These are phyloP conservation scores for Barnardius zonarius DNA, from an alignment of 2,113 vertebrate genomes.

Conservation along the genomic window DNA sequence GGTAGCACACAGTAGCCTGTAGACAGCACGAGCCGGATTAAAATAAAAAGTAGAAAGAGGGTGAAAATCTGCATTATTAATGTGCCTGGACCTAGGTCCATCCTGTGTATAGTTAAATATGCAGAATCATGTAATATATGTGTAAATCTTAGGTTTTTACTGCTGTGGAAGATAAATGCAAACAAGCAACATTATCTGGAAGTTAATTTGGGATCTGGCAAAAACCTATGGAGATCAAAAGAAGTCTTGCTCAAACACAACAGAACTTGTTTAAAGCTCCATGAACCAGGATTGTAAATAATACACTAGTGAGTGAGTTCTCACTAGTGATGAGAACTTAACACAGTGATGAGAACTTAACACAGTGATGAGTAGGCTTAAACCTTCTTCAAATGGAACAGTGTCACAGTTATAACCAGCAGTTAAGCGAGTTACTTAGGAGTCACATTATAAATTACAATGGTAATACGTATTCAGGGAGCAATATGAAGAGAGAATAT, in stretches of 20 bases:
- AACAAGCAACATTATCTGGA: neutral
- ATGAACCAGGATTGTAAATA: constrained; percentile 15
- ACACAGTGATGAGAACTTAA: neutral
- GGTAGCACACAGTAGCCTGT: neutral
- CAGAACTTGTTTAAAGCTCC: neutral
- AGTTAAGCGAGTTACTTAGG: constrained; percentile 20
- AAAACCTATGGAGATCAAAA: neutral
- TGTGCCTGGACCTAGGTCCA: neutral
- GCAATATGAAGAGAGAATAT: constrained; percentile 13
- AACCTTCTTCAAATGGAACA: constrained; percentile 16
- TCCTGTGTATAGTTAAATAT: neutral
- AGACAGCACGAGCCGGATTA: neutral
- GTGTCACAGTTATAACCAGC: constrained; percentile 30
- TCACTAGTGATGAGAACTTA: too few relatives aligned
- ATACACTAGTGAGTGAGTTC: neutral
- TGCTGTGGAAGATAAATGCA: neutral
- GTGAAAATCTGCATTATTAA: neutral
- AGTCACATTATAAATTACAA: constrained; percentile 43
- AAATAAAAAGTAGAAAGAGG: neutral
- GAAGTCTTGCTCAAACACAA: neutral
- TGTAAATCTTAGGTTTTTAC: neutral
- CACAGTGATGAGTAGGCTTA: neutral
- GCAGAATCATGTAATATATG: fast-evolving
- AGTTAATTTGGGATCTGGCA: neutral
- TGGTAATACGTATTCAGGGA: constrained; percentile 34